These are phyloP conservation scores for Hyperoplus immaculatus DNA, from an alignment of 2,797 vertebrate genomes.

Conservation along the genomic window DNA sequence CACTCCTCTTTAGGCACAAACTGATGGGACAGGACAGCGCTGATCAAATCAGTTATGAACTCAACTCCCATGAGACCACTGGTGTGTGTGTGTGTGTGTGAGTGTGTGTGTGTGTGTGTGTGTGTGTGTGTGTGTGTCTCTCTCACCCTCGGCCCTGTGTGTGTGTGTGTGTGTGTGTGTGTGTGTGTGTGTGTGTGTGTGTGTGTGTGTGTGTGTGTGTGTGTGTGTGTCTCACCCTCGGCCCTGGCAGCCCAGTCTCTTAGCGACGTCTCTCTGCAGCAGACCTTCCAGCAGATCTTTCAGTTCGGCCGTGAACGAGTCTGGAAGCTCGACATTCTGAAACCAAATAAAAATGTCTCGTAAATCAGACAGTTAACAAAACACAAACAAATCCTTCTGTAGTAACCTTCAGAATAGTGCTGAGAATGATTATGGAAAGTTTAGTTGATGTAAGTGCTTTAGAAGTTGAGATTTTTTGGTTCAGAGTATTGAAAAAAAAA, in stretches of 20 bases:
- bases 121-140: conserved; percentile 46
- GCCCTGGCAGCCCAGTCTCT: conserved; percentile 94
- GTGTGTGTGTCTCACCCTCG: conserved; percentile 39
- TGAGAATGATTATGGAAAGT: too few relatives aligned
- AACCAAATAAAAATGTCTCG: too few relatives aligned
- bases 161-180: too few relatives aligned
- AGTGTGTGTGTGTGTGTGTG: conserved; percentile 50
- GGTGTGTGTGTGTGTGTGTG: conserved; percentile 20
- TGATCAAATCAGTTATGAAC: conserved; percentile 43
- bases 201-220: too few relatives aligned
- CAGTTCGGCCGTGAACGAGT: conserved; percentile 93
- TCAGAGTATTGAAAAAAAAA: too few relatives aligned
- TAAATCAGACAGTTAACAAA: too few relatives aligned
- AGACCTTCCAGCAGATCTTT: conserved; percentile 94
- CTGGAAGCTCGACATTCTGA: conserved; percentile 96
- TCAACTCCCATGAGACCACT: not conserved
- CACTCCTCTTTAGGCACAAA: not conserved
- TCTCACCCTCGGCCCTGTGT: conserved; percentile 90
- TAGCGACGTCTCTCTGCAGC: conserved; percentile 92
- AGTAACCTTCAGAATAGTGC: too few relatives aligned
- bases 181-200: too few relatives aligned
- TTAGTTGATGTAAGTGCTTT: too few relatives aligned
- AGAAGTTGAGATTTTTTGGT: too few relatives aligned
- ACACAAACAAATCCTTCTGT: too few relatives aligned
- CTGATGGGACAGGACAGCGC: conserved; percentile 25